Evolutionary conservation across 37 sponge, comb jelly and placozoan genomes (phyloP).

Genomic region (Beroe forskalii): DNA sequence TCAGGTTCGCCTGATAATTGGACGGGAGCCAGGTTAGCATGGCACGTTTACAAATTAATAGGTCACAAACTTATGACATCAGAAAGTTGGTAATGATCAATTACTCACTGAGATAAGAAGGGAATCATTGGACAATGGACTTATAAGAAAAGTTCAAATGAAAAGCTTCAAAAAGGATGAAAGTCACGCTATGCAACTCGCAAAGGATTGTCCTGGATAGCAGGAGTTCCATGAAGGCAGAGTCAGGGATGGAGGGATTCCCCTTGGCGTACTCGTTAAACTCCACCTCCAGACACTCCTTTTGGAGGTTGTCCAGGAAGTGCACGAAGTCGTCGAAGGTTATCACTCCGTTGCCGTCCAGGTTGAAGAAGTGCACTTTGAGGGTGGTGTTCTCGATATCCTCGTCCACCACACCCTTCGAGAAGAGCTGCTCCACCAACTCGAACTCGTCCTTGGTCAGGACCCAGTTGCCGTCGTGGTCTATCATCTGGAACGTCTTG

Average conservation of each 20-base stretch:
- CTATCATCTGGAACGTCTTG: slow-evolving; percentile 63
- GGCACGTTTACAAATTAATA: too few relatives aligned
- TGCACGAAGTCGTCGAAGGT: slow-evolving; percentile 48
- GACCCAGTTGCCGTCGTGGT: slow-evolving; percentile 34
- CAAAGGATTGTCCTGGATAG: slow-evolving; percentile 25
- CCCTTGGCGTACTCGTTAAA: slow-evolving; percentile 32
- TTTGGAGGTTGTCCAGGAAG: slow-evolving; percentile 40
- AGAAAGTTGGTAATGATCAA: too few relatives aligned
- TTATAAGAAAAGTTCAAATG: too few relatives aligned
- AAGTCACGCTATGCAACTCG: not conserved
- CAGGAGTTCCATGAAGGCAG: slow-evolving; percentile 22
- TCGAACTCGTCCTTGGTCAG: slow-evolving; percentile 55
- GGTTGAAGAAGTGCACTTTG: slow-evolving; percentile 48
- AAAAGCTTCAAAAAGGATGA: not conserved
- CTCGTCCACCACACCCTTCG: slow-evolving; percentile 3
- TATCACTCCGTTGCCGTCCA: slow-evolving; percentile 36
- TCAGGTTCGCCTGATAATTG: slow-evolving; percentile 9
- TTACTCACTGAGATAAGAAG: too few relatives aligned
- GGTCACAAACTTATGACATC: too few relatives aligned
- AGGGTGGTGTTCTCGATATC: slow-evolving; percentile 38
- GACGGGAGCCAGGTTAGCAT: too few relatives aligned
- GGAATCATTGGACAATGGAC: too few relatives aligned
- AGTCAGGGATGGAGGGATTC: not conserved
- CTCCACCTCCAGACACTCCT: slow-evolving; percentile 53
- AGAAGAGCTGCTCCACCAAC: slow-evolving; percentile 21